Evolutionary conservation across 2,888 invertebrate species (phyloP), one percentile per base, ranked within the genome.

Genomic region (Arge pagana): DNA sequence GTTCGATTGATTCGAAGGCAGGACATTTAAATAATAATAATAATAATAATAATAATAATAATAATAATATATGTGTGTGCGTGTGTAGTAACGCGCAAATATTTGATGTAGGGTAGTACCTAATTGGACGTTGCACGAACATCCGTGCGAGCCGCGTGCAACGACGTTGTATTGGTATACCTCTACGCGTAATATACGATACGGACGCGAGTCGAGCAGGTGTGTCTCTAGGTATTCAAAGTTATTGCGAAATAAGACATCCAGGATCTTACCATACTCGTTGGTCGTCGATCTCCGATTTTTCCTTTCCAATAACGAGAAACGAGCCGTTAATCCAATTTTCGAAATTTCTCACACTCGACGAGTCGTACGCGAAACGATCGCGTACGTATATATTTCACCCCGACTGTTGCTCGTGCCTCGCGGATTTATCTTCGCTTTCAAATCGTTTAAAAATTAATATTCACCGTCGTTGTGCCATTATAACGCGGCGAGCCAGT

Each of bases 241-340:
- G 45, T 33, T 33, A 33, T 45, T 45, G 45, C 45, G 45, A 45
- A 45, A 45, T 24, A 15, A 45, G 45, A 33, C 11, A 45, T 45
- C 19, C 23, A n/a, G n/a, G 13, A 23, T 45, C 45, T 45, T 45
- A 45, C 45, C 45, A 45, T 45, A 45, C 33, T 45, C 35, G 45
- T 45, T 33, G 18, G 15, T 4, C 21, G 19, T 45, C 21, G 21
- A 7, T 8, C 7, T 33, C 7, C 11, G 11, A 23, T 19, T 23
- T 16, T 30, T 21, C 18, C 33, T 23, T 35, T 45, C 19, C n/a
- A 13, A 15, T n/a, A 45, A 15, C 7, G 11, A 15, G 31, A n/a
- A 45, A 45, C 35, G n/a, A 45, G 10, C 28, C 35, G 15, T 13
- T 37, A 45, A 45, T 45, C 45, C 45, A 31, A 35, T 21, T n/a